Evolutionary conservation across 2,113 vertebrate species (phyloP), one percentile per base, ranked within the genome.

Genomic region (Callionymus lyra): DNA sequence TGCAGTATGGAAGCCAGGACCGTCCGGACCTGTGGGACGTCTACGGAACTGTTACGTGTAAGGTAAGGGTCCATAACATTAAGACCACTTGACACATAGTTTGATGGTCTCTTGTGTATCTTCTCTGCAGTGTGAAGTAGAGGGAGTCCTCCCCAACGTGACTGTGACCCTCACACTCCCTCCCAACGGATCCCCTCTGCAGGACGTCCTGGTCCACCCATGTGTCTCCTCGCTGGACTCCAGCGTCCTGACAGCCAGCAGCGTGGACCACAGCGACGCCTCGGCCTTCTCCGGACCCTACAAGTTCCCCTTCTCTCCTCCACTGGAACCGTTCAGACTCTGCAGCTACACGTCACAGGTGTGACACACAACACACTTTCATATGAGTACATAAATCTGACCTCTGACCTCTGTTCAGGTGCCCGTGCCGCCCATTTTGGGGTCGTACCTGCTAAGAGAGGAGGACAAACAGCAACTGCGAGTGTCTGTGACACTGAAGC

Each of bases 321-420:
- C 94, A 31, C 71, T 90, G 42, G 91, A 96, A 50, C 82, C 83
- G n/a, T 97, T 96, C 61, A 78, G 79, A 69, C 83, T 93, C 13
- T 97, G 91, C 56, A 92, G 88, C 65, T 94, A 94, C 62, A 94
- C 92, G 37, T 93, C 91, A 21, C 90, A 93, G 91, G 92, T 94
- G 86, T 15, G 17, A 41, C 16, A 32, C 9, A 10, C 16, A 41
- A 9, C 16, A 15, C 16, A 9, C 27, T 31, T 12, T 31, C 4
- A 21, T 16, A 12, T 1, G 10, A 2, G 11, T 13, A n/a, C 3
- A 10, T 38, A 17, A 6, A 2, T 41, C 21, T 27, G 21, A 27
- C 16, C 2, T 40, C 4, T 31, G 13, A 27, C 15, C 10, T 44
- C 6, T 27, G 27, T 58, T 44, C 52, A 97, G 95, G 91, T 94